These are phyloP conservation scores for Tragelaphus buxtoni DNA, from an alignment of 2,113 vertebrate genomes.

Conservation along the genomic window DNA sequence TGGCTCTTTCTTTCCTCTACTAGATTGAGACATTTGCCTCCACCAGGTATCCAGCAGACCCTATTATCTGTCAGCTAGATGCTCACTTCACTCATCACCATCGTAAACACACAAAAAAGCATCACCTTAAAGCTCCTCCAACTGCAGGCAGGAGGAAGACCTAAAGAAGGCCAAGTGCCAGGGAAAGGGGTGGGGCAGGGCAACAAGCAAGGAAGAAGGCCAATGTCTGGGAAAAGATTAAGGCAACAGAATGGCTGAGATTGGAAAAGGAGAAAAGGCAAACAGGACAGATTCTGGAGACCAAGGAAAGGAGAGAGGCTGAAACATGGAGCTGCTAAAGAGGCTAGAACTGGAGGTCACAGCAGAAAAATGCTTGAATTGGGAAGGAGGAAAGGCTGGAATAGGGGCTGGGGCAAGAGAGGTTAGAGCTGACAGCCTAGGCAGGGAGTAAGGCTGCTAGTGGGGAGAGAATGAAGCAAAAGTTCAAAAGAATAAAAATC, in stretches of 20 bases:
- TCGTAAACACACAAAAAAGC: neutral
- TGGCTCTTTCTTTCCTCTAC: neutral
- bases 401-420: neutral
- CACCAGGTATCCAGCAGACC: constrained; percentile 11
- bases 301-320: neutral
- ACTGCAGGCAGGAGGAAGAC: neutral
- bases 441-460: neutral
- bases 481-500: neutral
- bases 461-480: neutral
- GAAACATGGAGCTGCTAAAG: neutral
- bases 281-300: neutral
- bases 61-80: neutral
- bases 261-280: neutral
- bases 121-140: constrained; percentile 17
- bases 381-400: neutral
- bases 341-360: neutral
- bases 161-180: neutral
- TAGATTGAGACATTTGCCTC: neutral
- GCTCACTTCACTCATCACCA: neutral
- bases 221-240: neutral
- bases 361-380: neutral
- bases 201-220: neutral
- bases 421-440: neutral
- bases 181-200: too few relatives aligned
- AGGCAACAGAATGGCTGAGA: neutral